Percentiles rank a stretch among this genome's conserved stretches.
Conservation (phyloP, 2,113 vertebrate species). For the Gadus macrocephalus region DNA sequence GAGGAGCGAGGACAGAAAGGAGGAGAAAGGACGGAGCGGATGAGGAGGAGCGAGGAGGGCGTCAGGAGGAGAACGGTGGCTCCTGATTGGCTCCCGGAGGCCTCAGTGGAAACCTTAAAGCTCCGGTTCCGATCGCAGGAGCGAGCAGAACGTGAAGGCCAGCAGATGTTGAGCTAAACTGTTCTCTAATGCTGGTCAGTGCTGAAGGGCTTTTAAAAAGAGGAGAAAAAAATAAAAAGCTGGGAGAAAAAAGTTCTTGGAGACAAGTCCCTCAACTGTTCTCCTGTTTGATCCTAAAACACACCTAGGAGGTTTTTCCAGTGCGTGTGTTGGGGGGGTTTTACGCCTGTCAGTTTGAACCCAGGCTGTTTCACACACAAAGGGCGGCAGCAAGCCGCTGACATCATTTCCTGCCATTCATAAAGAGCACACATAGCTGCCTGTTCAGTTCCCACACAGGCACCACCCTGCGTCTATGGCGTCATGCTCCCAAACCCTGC, state of each 20-base stretch:
- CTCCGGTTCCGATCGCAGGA: neutral
- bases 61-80: neutral
- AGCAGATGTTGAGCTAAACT: neutral
- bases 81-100: neutral
- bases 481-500: constrained; percentile 38
- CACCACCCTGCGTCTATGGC: constrained; percentile 35
- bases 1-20: constrained; percentile 19
- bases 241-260: neutral
- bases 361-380: constrained; percentile 46
- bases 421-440: constrained; percentile 67
- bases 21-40: neutral
- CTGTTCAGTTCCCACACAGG: constrained; percentile 70
- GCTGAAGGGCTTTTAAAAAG: neutral
- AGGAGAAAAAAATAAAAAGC: neutral
- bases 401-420: constrained; percentile 80
- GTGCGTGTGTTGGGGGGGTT: constrained; percentile 26
- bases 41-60: constrained; percentile 5
- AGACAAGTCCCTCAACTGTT: neutral
- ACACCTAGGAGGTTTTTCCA: constrained; percentile 14
- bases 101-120: neutral
- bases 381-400: constrained; percentile 56
- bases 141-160: neutral
- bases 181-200: neutral
- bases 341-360: constrained; percentile 30
- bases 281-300: constrained; percentile 15